Evolutionary conservation across 1,140 invertebrate species (phyloP), one percentile per base, ranked within the genome.

Genomic region (Drosophila grimshawi): DNA sequence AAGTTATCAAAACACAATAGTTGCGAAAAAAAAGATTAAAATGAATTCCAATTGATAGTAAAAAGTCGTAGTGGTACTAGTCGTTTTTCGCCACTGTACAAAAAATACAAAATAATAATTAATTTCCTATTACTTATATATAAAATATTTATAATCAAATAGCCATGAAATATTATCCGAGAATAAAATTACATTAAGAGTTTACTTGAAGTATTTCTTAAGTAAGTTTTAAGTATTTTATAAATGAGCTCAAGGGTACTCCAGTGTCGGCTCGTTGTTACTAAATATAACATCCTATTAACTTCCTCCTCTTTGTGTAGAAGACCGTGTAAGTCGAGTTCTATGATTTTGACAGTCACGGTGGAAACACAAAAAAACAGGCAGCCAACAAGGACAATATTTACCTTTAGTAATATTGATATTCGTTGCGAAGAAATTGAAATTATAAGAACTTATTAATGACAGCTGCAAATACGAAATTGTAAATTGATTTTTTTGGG

Each of bases 381-480:
- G 51, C 29, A 53, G 52, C 49, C 62, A 65, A 53, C 51, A 51
- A 32, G 10, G 7, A 5, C 52, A 32, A 33, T 48, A 29, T 4
- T 55, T 43, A 41, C 6, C 4, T 11, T 33, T 27, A 19, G 32
- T 55, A 29, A 19, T 56, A 57, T 65, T 33, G 10, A 46, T 27
- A 56, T 27, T 33, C 61, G n/a, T 41, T 10, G 8, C 39, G 39
- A 4, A 10, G 2, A 43, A 43, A 43, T 43, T 43, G 39, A 43
- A 43, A 43, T 4, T n/a, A 4, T 3, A 43, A 43, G 1, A 37
- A 46, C 56, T 46, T 33, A 32, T 41, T 52, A 67, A 60, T 67
- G 33, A 33, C 33, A 52, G 55, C 55, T 7, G 39, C 52, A 35
- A 65, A 51, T 57, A 43, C 57, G 43, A 64, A 70, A 52, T 63